Evolutionary conservation across 2,113 vertebrate genomes (phyloP).

Genomic region (Gobio gobio): DNA sequence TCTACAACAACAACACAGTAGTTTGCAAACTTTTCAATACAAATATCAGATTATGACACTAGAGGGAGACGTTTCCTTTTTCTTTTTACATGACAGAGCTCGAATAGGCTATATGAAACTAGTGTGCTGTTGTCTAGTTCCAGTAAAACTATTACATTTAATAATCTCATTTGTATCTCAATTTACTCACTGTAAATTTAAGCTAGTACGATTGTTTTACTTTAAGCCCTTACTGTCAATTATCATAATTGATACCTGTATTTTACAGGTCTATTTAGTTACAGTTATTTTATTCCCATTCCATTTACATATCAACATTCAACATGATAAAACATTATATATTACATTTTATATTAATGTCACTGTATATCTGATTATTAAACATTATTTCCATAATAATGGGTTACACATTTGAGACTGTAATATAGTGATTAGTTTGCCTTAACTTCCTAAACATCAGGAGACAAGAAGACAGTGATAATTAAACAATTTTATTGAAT

Average conservation of each 20-base stretch:
- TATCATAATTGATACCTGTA: not conserved
- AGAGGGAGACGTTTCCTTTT: not conserved
- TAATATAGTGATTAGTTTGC: not conserved
- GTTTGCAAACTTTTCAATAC: not conserved
- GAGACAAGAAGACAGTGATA: conserved; percentile 78
- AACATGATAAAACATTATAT: not conserved
- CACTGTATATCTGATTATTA: not conserved
- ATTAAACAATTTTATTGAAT: conserved; percentile 93
- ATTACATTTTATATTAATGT: not conserved
- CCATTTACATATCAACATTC: not conserved
- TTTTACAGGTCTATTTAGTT: not conserved
- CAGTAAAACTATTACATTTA: not conserved
- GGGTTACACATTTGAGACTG: not conserved
- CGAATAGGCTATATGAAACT: not conserved
- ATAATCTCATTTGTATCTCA: not conserved
- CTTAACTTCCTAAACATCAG: conserved; percentile 46
- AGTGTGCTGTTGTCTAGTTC: not conserved
- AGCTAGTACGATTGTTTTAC: not conserved
- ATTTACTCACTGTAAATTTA: not conserved
- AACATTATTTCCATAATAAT: not conserved
- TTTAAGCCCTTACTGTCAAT: not conserved
- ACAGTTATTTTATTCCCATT: not conserved
- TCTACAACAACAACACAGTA: too few species aligned
- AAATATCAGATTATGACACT: not conserved
- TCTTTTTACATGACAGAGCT: not conserved